Conservation (phyloP, 2,797 vertebrate species). For the Sibirionetta formosa region DNA sequence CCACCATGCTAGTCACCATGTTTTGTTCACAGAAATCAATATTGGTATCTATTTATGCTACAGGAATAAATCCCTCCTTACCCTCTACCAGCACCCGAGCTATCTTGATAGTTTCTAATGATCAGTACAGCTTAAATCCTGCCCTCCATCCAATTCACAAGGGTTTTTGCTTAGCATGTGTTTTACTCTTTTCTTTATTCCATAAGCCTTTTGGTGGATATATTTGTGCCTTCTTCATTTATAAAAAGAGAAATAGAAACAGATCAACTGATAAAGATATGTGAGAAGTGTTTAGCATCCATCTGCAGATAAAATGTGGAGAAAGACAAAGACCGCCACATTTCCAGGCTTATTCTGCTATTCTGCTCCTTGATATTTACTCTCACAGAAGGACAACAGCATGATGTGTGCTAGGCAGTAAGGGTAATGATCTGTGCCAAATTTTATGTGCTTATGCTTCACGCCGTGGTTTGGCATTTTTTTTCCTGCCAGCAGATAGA, state of each 20-base stretch:
- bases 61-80: neutral
- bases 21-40: neutral
- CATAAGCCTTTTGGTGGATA: neutral
- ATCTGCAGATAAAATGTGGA: neutral
- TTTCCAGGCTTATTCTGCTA: neutral
- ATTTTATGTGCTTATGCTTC: slow-evolving; percentile 21
- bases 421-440: slow-evolving; percentile 19
- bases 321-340: neutral
- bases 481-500: neutral
- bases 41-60: neutral
- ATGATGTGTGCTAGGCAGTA: slow-evolving; percentile 22
- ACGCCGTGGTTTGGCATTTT: neutral
- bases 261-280: neutral
- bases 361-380: neutral
- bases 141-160: neutral
- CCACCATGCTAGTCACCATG: neutral
- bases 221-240: neutral
- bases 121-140: neutral
- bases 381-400: slow-evolving; percentile 28
- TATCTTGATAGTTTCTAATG: neutral
- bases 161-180: neutral
- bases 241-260: neutral
- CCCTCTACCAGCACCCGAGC: neutral
- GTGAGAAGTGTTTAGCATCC: neutral
- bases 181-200: neutral